Evolutionary conservation across 2,113 vertebrate genomes (phyloP).

Genomic region (Etheostoma cragini): DNA sequence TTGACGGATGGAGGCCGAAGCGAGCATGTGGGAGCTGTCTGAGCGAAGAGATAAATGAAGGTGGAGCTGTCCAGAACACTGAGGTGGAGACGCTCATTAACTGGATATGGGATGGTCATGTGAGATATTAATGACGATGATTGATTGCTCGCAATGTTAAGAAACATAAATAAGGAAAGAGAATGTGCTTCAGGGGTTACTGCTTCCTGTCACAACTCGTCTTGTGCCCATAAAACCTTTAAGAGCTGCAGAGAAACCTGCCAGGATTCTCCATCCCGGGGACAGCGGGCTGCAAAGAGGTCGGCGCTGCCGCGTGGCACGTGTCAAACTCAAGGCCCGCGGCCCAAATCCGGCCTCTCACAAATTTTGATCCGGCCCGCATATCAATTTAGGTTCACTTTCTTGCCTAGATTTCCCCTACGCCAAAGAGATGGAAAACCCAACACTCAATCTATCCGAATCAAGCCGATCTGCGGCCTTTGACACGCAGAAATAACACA

Average conservation of each 20-base stretch:
- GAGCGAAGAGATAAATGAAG: not conserved
- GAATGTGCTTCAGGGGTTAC: slow-evolving; percentile 11
- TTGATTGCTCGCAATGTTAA: not conserved
- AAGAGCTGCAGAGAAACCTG: slow-evolving; percentile 29
- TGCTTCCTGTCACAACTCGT: slow-evolving; percentile 37
- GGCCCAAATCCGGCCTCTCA: no score
- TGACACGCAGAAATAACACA: no score
- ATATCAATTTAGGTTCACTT: no score
- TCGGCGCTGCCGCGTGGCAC: not conserved
- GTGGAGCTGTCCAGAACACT: not conserved
- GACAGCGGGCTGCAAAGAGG: slow-evolving; percentile 31
- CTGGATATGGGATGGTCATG: not conserved
- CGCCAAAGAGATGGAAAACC: no score
- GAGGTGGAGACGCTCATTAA: not conserved
- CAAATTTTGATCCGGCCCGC: no score
- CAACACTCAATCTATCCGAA: no score
- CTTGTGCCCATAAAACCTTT: slow-evolving; percentile 39
- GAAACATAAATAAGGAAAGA: slow-evolving; percentile 21
- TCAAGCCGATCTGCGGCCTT: no score
- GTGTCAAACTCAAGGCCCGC: no score
- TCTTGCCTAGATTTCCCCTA: no score
- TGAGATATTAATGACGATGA: not conserved
- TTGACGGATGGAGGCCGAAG: no score
- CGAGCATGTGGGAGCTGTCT: not conserved
- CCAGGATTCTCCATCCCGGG: not conserved